Evolutionary conservation across 1,140 invertebrate genomes (phyloP), one percentile per base, ranked within the genome.

Genomic region (Drosophila quadrilineata): DNA sequence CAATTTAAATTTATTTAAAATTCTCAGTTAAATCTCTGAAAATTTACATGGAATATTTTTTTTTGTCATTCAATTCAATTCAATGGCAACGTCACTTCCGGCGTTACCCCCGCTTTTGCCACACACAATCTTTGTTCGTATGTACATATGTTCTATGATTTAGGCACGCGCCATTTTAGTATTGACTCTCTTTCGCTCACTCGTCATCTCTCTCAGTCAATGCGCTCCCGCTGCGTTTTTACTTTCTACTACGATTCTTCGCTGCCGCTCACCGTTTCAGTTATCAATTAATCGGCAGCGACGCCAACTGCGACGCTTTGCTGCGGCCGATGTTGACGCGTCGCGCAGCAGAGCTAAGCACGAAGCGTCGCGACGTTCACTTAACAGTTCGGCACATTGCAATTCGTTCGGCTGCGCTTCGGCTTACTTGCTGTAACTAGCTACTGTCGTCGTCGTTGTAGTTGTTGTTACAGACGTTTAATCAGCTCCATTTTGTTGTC

Each of bases 241-340:
- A 57, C 40, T 9, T 28, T 48, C 58, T 50, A 29, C 35, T 48
- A 36, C 46, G 49, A 2, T 29, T 57, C 41, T 50, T 26, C 57
- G 40, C 54, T 77, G n/a, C 50, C 43, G 60, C 73, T 67, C 54
- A 58, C 53, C 40, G 38, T 67, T 68, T 58, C 48, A 29, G 69
- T 62, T 84, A 70, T 84, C 64, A 80, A 75, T 80, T 80, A 82
- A 75, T 71, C 71, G 43, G 60, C 43, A 36, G 50, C 49, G 41
- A 8, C 28, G 57, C 1, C 57, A 41, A n/a, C n/a, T n/a, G n/a
- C n/a, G n/a, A n/a, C n/a, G n/a, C n/a, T n/a, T n/a, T n/a, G n/a
- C n/a, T n/a, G n/a, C n/a, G n/a, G n/a, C n/a, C n/a, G n/a, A n/a
- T n/a, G n/a, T n/a, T n/a, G n/a, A n/a, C n/a, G 35, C 52, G 50